Conservation (phyloP, 1,140 invertebrate genomes). For the Bombus superbus region DNA sequence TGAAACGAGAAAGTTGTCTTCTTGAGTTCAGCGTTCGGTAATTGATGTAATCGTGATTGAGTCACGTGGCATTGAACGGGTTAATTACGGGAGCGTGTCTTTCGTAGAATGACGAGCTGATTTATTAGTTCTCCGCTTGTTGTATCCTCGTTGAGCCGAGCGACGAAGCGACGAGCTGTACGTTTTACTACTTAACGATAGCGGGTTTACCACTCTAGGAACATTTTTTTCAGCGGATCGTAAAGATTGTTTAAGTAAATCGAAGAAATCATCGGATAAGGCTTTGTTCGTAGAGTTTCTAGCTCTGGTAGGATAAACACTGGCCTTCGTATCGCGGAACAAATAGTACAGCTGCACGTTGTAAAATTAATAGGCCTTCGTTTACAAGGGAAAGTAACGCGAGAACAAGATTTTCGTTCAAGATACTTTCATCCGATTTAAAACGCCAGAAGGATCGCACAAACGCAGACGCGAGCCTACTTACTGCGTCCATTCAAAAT, state of each 20-base stretch:
- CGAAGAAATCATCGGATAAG: not conserved
- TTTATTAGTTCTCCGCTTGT: not conserved
- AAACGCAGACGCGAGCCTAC: not conserved
- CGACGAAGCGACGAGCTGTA: not conserved
- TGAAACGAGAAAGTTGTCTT: conserved; percentile 26
- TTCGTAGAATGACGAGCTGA: not conserved
- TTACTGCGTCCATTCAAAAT: not conserved
- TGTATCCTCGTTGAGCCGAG: not conserved
- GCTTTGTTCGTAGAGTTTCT: not conserved
- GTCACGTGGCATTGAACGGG: conserved; percentile 12
- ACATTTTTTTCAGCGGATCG: not conserved
- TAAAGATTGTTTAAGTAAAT: not conserved
- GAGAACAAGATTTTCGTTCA: not conserved
- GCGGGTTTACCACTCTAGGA: not conserved
- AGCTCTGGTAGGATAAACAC: not conserved
- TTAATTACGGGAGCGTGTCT: conserved; percentile 15
- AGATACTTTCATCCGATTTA: not conserved
- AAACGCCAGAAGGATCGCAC: not conserved
- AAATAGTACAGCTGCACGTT: not conserved
- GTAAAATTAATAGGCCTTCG: not conserved
- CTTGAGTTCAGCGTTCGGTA: conserved; percentile 14
- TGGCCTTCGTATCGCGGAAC: conserved; percentile 12
- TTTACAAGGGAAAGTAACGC: not conserved
- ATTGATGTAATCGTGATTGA: conserved; percentile 20
- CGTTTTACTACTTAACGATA: not conserved